phyloP scores from a whole-genome alignment of 2,797 vertebrate species.

The Microchirus variegatus region DNA sequence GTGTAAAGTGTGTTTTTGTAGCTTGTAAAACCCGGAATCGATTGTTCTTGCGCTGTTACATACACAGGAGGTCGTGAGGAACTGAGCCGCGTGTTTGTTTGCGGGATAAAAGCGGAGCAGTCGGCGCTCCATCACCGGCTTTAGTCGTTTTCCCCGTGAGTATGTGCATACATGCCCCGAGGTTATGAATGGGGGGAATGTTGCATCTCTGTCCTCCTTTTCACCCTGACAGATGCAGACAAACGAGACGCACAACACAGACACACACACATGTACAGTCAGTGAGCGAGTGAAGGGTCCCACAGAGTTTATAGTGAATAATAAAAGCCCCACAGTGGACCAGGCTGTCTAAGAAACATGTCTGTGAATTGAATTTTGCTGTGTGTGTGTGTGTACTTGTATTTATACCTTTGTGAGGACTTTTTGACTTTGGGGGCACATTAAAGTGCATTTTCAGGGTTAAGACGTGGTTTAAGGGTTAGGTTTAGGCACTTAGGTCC shows the following conservation, averaged over 20 bases:
- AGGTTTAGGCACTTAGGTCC: too few relatives aligned
- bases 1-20: slow-evolving; percentile 24
- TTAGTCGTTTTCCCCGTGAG: slow-evolving; percentile 25
- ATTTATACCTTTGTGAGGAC: too few relatives aligned
- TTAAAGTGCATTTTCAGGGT: too few relatives aligned
- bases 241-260: slow-evolving; percentile 65
- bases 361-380: slow-evolving; percentile 71
- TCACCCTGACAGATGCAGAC: slow-evolving; percentile 71
- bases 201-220: slow-evolving; percentile 68
- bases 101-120: slow-evolving; percentile 37
- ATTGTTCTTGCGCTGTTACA: slow-evolving; percentile 16
- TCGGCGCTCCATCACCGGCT: slow-evolving; percentile 40
- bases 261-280: slow-evolving; percentile 50
- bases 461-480: too few relatives aligned
- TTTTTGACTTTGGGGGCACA: too few relatives aligned
- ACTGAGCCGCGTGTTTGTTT: slow-evolving; percentile 47
- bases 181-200: slow-evolving; percentile 45
- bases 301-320: slow-evolving; percentile 81
- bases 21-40: slow-evolving; percentile 10
- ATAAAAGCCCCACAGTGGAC: slow-evolving; percentile 67
- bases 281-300: slow-evolving; percentile 78
- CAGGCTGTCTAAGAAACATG: slow-evolving; percentile 53
- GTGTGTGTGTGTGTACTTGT: slow-evolving; percentile 6
- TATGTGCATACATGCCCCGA: slow-evolving; percentile 22
- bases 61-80: slow-evolving; percentile 42